These are phyloP conservation scores for Carassius auratus DNA, from an alignment of 2,113 vertebrate genomes.

Conservation along the genomic window DNA sequence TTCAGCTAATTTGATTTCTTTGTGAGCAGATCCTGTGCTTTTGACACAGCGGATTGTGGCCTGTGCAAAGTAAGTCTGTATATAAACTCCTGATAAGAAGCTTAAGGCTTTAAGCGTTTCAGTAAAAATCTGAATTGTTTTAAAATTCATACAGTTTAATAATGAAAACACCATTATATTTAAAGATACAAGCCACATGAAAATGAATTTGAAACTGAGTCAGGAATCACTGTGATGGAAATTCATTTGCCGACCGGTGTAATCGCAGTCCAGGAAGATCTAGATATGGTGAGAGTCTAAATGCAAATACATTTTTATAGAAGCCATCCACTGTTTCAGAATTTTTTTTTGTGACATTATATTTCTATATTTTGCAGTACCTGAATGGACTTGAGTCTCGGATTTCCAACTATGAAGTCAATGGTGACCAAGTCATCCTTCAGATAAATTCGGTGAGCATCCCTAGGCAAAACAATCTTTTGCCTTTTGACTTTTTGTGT, in stretches of 20 bases:
- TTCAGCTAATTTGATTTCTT: neutral
- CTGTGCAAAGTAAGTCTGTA: conserved; percentile 85
- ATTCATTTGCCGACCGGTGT: conserved; percentile 87
- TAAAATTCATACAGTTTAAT: neutral
- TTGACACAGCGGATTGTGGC: conserved; percentile 74
- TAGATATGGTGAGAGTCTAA: conserved; percentile 71
- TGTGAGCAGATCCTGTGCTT: conserved; percentile 60
- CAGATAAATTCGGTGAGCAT: conserved; percentile 75
- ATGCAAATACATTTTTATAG: neutral
- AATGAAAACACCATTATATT: conserved; percentile 17
- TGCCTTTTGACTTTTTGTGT: neutral
- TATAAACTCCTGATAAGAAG: neutral
- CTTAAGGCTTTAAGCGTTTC: neutral
- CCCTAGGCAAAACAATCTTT: neutral
- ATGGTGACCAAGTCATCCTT: conserved; percentile 79
- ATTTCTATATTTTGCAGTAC: conserved; percentile 72
- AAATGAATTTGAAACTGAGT: conserved; percentile 71
- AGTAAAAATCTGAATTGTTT: neutral
- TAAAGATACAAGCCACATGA: conserved; percentile 80
- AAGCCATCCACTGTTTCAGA: neutral
- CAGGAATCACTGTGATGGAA: conserved; percentile 86
- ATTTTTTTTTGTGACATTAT: conserved; percentile 9
- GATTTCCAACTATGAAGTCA: conserved; percentile 81
- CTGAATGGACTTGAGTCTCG: conserved; percentile 74
- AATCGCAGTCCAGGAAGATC: conserved; percentile 78